A percentile compares a stretch with the other conserved stretches of the same genome.
phyloP scores from a whole-genome alignment of 2,797 vertebrate genomes.

The Gouania willdenowi region DNA sequence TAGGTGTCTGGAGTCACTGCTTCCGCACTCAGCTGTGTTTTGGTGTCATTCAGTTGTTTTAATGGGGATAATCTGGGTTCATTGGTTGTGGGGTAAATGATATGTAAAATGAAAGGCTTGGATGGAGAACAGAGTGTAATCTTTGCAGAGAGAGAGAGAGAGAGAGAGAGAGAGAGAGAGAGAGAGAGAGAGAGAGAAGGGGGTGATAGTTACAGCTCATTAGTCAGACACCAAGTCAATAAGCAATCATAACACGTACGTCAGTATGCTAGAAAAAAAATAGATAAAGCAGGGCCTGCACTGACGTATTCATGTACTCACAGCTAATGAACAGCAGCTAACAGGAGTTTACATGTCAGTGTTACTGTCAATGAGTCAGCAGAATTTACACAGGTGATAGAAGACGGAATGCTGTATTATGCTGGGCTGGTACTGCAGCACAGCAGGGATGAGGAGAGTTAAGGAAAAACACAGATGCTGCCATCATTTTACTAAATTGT shows the following conservation, averaged over 20 bases:
- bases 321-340: slow-evolving; percentile 1
- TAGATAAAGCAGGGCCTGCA: neutral
- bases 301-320: slow-evolving; percentile 1
- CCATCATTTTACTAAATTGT: too few species aligned
- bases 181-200: neutral
- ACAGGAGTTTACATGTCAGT: neutral
- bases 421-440: neutral
- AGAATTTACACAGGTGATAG: neutral
- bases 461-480: too few species aligned
- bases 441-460: neutral
- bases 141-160: slow-evolving; percentile 3
- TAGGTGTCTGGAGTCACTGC: too few species aligned
- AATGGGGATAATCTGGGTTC: neutral
- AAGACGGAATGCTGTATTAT: neutral
- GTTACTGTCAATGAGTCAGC: neutral
- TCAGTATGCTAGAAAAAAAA: slow-evolving; percentile 3
- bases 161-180: too few species aligned
- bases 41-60: neutral
- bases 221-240: slow-evolving; percentile 32
- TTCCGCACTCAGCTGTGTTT: neutral
- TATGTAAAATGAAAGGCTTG: slow-evolving; percentile 31
- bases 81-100: slow-evolving; percentile 7
- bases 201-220: slow-evolving; percentile 21
- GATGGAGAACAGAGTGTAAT: slow-evolving; percentile 23
- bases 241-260: slow-evolving; percentile 12